Conservation (phyloP, 2,888 invertebrate species). For the Melieria omissa region DNA sequence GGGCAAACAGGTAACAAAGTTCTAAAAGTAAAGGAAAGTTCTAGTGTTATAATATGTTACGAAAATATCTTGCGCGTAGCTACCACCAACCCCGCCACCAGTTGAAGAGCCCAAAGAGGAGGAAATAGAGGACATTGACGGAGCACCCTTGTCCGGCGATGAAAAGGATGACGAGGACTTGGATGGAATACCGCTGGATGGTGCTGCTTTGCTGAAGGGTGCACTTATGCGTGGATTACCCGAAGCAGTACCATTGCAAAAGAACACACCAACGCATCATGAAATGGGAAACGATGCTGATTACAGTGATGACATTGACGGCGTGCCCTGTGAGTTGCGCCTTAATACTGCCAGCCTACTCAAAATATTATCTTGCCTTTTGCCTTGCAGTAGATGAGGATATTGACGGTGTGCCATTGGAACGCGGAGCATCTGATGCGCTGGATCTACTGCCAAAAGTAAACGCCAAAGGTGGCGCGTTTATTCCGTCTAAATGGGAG, state of each 20-base stretch:
- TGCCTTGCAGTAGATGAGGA: conserved; percentile 75
- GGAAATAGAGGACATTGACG: conserved; percentile 66
- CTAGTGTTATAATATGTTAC: background rate
- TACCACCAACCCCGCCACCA: conserved; percentile 44
- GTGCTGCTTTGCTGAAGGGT: conserved; percentile 82
- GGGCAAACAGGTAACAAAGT: conserved; percentile 72
- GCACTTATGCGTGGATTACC: conserved; percentile 69
- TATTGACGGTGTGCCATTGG: conserved; percentile 79
- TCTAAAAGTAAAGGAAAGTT: background rate
- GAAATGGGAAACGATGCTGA: conserved; percentile 55
- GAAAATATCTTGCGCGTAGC: background rate
- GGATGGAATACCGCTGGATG: conserved; percentile 83
- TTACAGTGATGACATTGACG: conserved; percentile 76
- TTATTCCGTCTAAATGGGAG: conserved; percentile 97
- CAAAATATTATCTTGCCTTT: conserved; percentile 28
- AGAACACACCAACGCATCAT: conserved; percentile 52
- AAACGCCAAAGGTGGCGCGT: conserved; percentile 70
- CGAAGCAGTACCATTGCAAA: conserved; percentile 60
- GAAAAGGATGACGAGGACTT: conserved; percentile 74
- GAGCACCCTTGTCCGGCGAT: conserved; percentile 68
- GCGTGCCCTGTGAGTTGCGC: conserved; percentile 70
- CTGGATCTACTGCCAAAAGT: conserved; percentile 41
- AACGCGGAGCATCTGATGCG: conserved; percentile 54
- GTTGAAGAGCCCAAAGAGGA: conserved; percentile 56
- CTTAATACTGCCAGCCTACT: background rate